Base-by-base conservation (phyloP, 1,140 invertebrate species). In the Phenacoccus solenopsis region DNA sequence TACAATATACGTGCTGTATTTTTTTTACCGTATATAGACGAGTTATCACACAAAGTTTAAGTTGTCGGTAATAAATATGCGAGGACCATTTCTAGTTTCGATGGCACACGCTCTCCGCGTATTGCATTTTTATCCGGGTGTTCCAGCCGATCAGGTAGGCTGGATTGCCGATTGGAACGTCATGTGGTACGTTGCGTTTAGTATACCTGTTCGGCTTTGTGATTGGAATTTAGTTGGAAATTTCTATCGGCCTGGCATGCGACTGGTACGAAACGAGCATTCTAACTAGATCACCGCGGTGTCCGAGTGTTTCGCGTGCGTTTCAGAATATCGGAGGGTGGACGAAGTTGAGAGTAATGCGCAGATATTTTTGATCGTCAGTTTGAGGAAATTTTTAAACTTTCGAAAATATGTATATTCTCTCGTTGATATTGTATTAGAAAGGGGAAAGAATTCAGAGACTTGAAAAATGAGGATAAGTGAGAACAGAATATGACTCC, bases 101-200 rank as follows among this genome's bases (percentile, higher is more conserved):
- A 49, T 49, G 38, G 38, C 38, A 49, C 38, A 49, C 38, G 38
- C 38, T 49, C 12, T 49, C 13, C 16, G n/a, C n/a, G n/a, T n/a
- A n/a, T 49, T 49, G 38, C 38, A 49, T 49, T 49, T 49, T 49
- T 49, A 49, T 49, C 38, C 38, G 38, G 38, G 38, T 49, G 38
- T 49, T 49, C 38, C 38, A n/a, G 16, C 38, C 38, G 38, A 49
- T 49, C 38, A 49, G 38, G 38, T 49, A 7, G 30, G 30, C 30
- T 32, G 5, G 5, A 13, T n/a, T n/a, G 13, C 13, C 38, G 38
- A 49, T 49, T 49, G 38, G 38, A 49, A 49, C 38, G 38, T 49
- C 38, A 49, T 49, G 12, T 49, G 38, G 13, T 49, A n/a, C 38
- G 12, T 49, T 49, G 38, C 38, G 38, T n/a, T 49, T 49, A 32